These are phyloP conservation scores for Aspiorhynchus laticeps DNA, from an alignment of 2,113 vertebrate species.

Conservation along the genomic window DNA sequence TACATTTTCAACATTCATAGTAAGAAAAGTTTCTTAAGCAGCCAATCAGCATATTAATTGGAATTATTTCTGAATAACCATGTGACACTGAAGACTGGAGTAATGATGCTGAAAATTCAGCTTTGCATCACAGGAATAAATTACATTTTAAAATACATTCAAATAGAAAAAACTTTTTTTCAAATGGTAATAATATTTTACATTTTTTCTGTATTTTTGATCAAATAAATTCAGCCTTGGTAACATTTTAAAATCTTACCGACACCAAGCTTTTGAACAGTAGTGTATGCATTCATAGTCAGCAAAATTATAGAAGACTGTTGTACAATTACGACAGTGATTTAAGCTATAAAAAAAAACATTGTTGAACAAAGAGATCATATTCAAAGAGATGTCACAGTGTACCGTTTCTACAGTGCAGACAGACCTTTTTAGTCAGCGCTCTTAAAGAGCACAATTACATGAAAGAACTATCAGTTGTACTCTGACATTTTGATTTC, in stretches of 20 bases:
- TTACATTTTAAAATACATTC: background rate
- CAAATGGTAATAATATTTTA: background rate
- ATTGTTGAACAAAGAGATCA: constrained; percentile 3
- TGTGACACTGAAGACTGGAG: background rate
- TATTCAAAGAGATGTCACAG: constrained; percentile 13
- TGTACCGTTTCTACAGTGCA: background rate
- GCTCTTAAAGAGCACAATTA: constrained; percentile 23
- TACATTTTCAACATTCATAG: background rate
- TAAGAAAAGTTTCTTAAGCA: background rate
- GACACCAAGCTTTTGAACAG: background rate
- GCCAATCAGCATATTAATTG: background rate
- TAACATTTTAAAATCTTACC: background rate
- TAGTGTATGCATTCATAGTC: background rate
- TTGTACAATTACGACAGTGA: background rate
- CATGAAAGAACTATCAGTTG: constrained; percentile 15
- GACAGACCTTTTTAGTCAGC: constrained; percentile 26
- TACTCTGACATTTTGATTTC: constrained; percentile 22
- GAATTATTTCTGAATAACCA: background rate
- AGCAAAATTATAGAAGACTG: background rate
- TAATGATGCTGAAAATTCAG: constrained; percentile 1
- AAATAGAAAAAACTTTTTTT: background rate
- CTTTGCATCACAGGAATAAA: background rate
- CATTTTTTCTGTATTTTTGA: background rate
- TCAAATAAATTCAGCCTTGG: background rate
- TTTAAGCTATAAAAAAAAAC: constrained; percentile 13